Evolutionary conservation across 2,797 vertebrate species (phyloP).

Genomic region (Molothrus ater): DNA sequence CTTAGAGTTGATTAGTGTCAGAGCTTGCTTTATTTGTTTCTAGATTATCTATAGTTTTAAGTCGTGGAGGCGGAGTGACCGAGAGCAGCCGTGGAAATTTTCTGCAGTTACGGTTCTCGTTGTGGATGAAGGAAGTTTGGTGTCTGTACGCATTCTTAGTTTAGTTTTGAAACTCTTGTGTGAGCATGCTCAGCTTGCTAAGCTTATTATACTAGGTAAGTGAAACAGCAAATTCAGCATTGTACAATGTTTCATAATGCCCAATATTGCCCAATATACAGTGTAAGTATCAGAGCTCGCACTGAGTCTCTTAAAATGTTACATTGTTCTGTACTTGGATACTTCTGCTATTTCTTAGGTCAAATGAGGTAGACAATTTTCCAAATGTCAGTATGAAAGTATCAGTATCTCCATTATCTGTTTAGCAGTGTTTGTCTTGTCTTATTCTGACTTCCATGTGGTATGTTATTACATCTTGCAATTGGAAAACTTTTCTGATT

Average conservation of each 20-base stretch:
- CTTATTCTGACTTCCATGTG: background rate
- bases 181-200: slow-evolving; percentile 76
- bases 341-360: background rate
- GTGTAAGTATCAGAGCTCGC: background rate
- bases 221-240: background rate
- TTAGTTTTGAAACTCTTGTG: slow-evolving; percentile 78
- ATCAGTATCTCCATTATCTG: background rate
- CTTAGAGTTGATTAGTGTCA: background rate
- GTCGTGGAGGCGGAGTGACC: background rate
- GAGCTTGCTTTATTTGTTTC: slow-evolving; percentile 35
- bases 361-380: background rate
- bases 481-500: background rate
- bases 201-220: slow-evolving; percentile 85
- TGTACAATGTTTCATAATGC: background rate
- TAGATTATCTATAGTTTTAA: slow-evolving; percentile 83
- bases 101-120: slow-evolving; percentile 78
- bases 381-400: background rate
- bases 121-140: slow-evolving; percentile 88
- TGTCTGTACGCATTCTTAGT: slow-evolving; percentile 78
- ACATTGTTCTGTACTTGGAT: background rate
- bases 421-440: background rate
- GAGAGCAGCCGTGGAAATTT: slow-evolving; percentile 77
- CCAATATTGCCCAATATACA: too few relatives aligned
- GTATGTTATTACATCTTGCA: background rate
- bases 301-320: background rate